Percentiles rank a stretch among this genome's conserved stretches.
Conservation (phyloP, 2,113 vertebrate species). For the Brachypteracias leptosomus region DNA sequence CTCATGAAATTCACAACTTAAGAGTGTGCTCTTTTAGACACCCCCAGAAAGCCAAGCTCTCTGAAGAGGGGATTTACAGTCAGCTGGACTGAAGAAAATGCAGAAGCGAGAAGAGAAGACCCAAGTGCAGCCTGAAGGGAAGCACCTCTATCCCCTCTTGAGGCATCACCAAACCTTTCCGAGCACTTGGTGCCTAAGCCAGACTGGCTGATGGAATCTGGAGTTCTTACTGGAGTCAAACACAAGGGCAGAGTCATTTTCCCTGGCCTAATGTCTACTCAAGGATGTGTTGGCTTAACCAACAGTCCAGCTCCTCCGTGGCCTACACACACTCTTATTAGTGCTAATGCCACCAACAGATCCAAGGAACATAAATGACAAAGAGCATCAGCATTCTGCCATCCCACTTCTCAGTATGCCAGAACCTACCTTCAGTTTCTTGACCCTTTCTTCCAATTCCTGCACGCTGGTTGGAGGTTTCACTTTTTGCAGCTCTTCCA, state of each 20-base stretch:
- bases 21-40: not conserved
- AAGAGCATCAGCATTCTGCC: not conserved
- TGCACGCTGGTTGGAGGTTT: constrained; percentile 63
- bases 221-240: not conserved
- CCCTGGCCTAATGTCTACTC: not conserved
- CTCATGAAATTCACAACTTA: not conserved
- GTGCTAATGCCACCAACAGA: not conserved
- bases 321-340: not conserved
- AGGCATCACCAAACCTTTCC: not conserved
- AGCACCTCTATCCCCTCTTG: fast-evolving
- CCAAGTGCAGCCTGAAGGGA: not conserved
- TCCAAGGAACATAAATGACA: not conserved
- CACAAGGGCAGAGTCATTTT: not conserved
- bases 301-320: not conserved
- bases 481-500: constrained; percentile 75
- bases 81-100: not conserved
- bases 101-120: not conserved
- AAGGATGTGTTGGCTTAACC: not conserved
- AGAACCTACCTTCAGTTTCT: constrained; percentile 80
- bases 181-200: not conserved
- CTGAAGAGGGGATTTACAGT: not conserved
- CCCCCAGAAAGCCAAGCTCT: not conserved
- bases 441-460: constrained; percentile 76
- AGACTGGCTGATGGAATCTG: not conserved
- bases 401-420: not conserved